A percentile compares a stretch with the other conserved stretches of the same genome.
phyloP scores from a whole-genome alignment of 2,888 invertebrate genomes.

The Iselma pallidipennis region DNA sequence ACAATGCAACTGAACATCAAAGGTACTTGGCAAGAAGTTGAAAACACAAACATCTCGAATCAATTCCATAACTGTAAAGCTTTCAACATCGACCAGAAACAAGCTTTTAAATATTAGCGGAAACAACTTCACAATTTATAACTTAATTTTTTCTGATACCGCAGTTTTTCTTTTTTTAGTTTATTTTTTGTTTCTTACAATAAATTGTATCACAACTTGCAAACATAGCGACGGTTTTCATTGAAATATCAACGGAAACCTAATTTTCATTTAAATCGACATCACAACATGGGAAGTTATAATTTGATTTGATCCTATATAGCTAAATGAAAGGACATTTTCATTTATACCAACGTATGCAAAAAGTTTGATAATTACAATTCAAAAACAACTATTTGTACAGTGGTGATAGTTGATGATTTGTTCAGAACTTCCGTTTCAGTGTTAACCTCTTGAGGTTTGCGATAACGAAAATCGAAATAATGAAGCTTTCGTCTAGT shows the following conservation, averaged over 20 bases:
- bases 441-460: slow-evolving; percentile 9
- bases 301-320: slow-evolving; percentile 16
- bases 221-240: too few relatives aligned
- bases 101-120: slow-evolving; percentile 10
- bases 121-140: slow-evolving; percentile 8
- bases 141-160: slow-evolving; percentile 5
- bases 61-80: not conserved
- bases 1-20: slow-evolving; percentile 9
- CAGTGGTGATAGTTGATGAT: slow-evolving; percentile 8
- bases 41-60: slow-evolving; percentile 5
- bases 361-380: slow-evolving; percentile 23
- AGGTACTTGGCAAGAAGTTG: slow-evolving; percentile 6
- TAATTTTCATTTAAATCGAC: not conserved
- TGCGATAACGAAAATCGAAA: slow-evolving; percentile 24
- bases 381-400: slow-evolving; percentile 8
- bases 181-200: slow-evolving; percentile 7
- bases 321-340: not conserved
- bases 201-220: too few relatives aligned
- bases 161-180: slow-evolving; percentile 2
- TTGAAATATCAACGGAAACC: too few relatives aligned
- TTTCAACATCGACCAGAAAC: slow-evolving; percentile 7
- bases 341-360: slow-evolving; percentile 12
- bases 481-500: slow-evolving; percentile 25
- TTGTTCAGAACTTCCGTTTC: slow-evolving; percentile 5
- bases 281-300: not conserved